Conservation (phyloP, 2,888 invertebrate species). For the Helleia helle region DNA sequence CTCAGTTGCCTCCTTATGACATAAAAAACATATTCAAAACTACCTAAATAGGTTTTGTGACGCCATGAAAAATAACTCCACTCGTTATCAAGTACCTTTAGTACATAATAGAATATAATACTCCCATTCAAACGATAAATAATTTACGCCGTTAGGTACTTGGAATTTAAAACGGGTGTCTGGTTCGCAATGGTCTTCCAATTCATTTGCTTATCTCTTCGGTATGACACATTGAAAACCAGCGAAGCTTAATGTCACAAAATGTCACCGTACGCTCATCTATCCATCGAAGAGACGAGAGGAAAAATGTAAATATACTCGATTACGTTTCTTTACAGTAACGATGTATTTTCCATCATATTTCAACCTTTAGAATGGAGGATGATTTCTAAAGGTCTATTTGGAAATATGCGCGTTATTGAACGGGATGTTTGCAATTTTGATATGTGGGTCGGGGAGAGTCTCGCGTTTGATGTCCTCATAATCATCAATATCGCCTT, state of each 20-base stretch:
- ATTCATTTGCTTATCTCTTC: conserved; percentile 71
- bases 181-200: conserved; percentile 57
- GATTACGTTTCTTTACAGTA: conserved; percentile 1
- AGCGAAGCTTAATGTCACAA: conserved; percentile 69
- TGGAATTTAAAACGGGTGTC: conserved; percentile 34
- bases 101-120: background rate
- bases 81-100: no score
- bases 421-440: no score
- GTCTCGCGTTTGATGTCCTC: no score
- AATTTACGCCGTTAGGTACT: conserved; percentile 18
- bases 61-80: no score
- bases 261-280: conserved; percentile 40
- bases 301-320: conserved; percentile 5
- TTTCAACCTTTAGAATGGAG: background rate
- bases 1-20: no score
- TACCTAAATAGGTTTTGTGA: no score
- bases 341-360: conserved; percentile 1
- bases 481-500: no score
- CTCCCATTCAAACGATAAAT: background rate
- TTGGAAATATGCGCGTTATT: no score
- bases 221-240: conserved; percentile 61
- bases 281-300: conserved; percentile 1
- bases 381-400: conserved; percentile 2
- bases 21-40: no score
- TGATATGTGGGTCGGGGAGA: no score